A percentile compares a stretch with the other conserved stretches of the same genome.
These are phyloP conservation scores for Eleginops maclovinus DNA, from an alignment of 2,113 vertebrate species.

Conservation along the genomic window DNA sequence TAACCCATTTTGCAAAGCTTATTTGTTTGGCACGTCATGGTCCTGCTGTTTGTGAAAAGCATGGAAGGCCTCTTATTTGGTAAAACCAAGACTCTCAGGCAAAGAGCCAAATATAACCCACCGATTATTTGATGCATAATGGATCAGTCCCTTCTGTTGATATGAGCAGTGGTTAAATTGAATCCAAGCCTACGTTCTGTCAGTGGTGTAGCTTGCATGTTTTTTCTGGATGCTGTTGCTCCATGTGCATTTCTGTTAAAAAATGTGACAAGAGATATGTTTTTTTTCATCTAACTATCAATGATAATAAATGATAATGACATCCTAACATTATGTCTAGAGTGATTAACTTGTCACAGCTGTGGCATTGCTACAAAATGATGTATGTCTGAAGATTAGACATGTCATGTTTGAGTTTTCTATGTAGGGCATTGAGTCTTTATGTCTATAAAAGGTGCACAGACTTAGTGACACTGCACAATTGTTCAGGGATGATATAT, in stretches of 20 bases:
- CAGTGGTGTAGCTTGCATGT: not conserved
- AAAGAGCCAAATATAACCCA: constrained; percentile 26
- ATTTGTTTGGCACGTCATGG: constrained; percentile 21
- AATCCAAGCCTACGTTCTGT: not conserved
- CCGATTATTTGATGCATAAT: constrained; percentile 48
- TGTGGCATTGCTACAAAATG: constrained; percentile 13
- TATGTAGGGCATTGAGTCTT: constrained; percentile 53
- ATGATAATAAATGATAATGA: constrained; percentile 1
- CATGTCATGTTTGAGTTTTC: not conserved
- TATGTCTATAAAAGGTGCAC: constrained; percentile 37
- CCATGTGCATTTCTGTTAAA: not conserved
- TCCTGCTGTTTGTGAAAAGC: constrained; percentile 31
- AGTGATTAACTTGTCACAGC: constrained; percentile 16
- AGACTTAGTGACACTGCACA: constrained; percentile 64
- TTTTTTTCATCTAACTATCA: not conserved
- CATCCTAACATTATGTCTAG: not conserved
- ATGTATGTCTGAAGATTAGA: constrained; percentile 22
- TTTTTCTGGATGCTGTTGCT: not conserved
- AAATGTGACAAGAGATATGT: not conserved
- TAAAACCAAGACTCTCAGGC: constrained; percentile 18
- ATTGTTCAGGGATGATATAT: constrained; percentile 63
- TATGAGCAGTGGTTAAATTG: constrained; percentile 9
- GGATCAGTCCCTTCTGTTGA: constrained; percentile 27
- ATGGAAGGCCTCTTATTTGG: constrained; percentile 21
- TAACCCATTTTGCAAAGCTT: constrained; percentile 38